Percentiles rank a stretch among this genome's conserved stretches.
These are phyloP conservation scores for Ditula angustiorana DNA, from an alignment of 2,888 invertebrate genomes.

Conservation along the genomic window DNA sequence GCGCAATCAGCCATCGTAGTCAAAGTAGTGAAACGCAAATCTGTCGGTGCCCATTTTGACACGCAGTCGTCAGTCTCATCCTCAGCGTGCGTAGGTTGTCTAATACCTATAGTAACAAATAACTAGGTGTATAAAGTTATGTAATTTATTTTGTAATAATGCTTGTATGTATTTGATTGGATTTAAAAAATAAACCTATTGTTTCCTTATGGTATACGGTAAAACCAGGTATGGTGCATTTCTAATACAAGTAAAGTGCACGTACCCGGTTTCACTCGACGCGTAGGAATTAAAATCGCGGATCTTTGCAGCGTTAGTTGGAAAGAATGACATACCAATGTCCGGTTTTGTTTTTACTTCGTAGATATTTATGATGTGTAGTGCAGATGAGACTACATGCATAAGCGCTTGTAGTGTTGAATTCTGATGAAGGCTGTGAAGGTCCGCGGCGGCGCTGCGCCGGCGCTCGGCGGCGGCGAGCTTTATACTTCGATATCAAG, in stretches of 20 bases:
- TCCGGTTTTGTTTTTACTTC: neutral
- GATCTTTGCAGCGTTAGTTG: neutral
- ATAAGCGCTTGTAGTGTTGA: no score
- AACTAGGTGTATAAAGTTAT: slow-evolving; percentile 58
- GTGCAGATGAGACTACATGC: neutral
- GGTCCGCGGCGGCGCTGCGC: neutral
- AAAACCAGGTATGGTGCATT: neutral
- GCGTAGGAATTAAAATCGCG: neutral
- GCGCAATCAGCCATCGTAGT: no score
- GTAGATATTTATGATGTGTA: neutral
- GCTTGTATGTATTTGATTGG: slow-evolving; percentile 46
- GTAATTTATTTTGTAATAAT: slow-evolving; percentile 66
- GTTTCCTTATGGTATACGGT: neutral
- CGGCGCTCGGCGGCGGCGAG: no score
- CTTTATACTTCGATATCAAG: slow-evolving; percentile 36
- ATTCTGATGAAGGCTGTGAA: no score
- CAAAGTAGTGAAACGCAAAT: no score
- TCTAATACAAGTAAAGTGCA: neutral
- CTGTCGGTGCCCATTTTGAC: neutral
- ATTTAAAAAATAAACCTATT: neutral
- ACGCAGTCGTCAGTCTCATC: neutral
- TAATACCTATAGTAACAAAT: slow-evolving; percentile 53
- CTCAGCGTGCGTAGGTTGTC: slow-evolving; percentile 41
- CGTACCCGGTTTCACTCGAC: neutral
- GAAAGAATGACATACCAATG: neutral